phyloP scores from a whole-genome alignment of 2,888 invertebrate genomes.

The Dioctria rufipes region DNA sequence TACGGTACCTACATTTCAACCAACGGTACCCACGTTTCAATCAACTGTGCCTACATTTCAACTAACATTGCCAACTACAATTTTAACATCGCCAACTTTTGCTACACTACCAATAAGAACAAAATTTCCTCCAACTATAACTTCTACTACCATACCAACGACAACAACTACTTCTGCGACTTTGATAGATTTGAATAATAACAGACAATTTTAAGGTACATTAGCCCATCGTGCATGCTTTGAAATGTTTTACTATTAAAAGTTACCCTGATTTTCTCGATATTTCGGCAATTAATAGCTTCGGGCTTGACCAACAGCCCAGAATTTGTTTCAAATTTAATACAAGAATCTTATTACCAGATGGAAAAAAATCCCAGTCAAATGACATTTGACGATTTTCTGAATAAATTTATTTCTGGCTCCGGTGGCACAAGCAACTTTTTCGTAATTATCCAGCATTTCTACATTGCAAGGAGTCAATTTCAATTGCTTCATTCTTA shows the following conservation, averaged over 20 bases:
- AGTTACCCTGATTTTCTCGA: too few relatives aligned
- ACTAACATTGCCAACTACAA: conserved; percentile 42
- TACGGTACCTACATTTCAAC: conserved; percentile 21
- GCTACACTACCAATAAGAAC: neutral
- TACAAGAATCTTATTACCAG: conserved; percentile 66
- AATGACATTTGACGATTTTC: conserved; percentile 69
- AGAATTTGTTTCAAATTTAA: conserved; percentile 75
- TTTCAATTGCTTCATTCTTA: too few relatives aligned
- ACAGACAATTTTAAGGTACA: neutral
- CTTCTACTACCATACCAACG: conserved; percentile 49
- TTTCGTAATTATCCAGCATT: conserved; percentile 71
- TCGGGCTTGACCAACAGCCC: conserved; percentile 71
- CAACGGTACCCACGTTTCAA: conserved; percentile 56
- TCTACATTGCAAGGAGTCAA: too few relatives aligned
- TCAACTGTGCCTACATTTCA: conserved; percentile 51
- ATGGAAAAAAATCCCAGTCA: conserved; percentile 63
- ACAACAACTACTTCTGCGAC: conserved; percentile 36
- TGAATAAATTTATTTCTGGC: conserved; percentile 81
- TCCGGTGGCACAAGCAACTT: conserved; percentile 76
- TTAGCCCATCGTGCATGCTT: too few relatives aligned
- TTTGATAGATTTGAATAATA: too few relatives aligned
- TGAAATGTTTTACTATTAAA: too few relatives aligned
- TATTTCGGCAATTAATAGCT: conserved; percentile 69
- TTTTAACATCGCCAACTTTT: neutral
- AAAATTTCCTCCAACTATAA: neutral